A percentile compares a stretch with the other conserved stretches of the same genome.
Evolutionary conservation across 2,797 vertebrate genomes (phyloP).

Genomic region (Meda fulgida): DNA sequence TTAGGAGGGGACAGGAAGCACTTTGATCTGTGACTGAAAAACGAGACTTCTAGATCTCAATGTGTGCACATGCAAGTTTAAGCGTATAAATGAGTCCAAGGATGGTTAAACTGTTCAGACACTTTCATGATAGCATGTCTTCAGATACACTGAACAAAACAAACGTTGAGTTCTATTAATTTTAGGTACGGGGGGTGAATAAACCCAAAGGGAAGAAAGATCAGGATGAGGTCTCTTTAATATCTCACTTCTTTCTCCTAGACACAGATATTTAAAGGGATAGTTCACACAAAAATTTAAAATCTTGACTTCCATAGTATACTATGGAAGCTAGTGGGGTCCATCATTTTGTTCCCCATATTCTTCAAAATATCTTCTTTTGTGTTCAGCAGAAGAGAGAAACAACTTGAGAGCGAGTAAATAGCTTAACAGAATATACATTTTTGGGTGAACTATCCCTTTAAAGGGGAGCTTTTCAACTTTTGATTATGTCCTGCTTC

Average conservation of each 20-base stretch:
- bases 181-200: not conserved
- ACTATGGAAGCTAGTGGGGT: too few species aligned
- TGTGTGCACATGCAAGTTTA: not conserved
- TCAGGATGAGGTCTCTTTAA: not conserved
- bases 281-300: too few species aligned
- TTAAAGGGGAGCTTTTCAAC: not conserved
- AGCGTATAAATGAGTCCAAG: not conserved
- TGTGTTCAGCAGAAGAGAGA: too few species aligned
- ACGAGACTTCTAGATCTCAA: not conserved
- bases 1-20: conserved; percentile 21
- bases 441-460: too few species aligned
- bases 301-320: too few species aligned
- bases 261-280: not conserved
- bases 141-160: not conserved
- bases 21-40: conserved; percentile 18
- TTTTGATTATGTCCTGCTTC: not conserved
- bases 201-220: not conserved
- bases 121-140: not conserved
- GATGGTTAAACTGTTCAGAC: not conserved
- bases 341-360: too few species aligned
- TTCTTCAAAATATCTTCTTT: too few species aligned
- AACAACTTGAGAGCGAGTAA: too few species aligned
- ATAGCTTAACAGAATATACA: too few species aligned
- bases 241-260: not conserved
- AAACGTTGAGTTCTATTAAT: not conserved